Conservation (phyloP, 1,140 invertebrate species). For the Mactra quadrangularis region DNA sequence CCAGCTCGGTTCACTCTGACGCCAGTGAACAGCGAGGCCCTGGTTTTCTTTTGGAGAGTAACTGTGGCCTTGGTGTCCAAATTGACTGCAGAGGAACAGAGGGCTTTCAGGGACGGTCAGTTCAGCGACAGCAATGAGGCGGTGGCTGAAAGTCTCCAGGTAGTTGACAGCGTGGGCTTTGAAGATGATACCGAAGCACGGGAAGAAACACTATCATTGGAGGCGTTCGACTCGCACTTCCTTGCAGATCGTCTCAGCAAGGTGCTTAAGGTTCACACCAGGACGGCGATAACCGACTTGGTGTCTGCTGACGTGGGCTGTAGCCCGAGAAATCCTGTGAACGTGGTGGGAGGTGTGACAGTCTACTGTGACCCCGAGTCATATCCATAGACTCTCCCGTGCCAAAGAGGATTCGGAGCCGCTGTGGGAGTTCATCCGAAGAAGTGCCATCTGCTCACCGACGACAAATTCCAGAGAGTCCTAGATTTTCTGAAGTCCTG, state of each 20-base stretch:
- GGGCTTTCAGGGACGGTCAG: neutral
- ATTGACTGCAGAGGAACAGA: neutral
- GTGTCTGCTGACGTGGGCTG: neutral
- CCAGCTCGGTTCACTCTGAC: neutral
- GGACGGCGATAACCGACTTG: slow-evolving; percentile 6
- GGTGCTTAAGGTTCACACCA: slow-evolving; percentile 2
- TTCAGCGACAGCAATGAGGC: neutral
- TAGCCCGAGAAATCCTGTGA: neutral
- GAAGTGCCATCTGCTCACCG: slow-evolving; percentile 6
- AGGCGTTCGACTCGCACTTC: slow-evolving; percentile 26
- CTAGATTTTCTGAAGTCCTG: neutral
- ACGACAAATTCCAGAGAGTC: neutral
- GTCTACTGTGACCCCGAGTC: slow-evolving; percentile 23
- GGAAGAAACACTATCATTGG: neutral
- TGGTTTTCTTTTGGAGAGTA: slow-evolving; percentile 3
- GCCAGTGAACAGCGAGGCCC: slow-evolving; percentile 16
- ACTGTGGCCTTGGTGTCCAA: neutral
- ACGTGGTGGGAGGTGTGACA: slow-evolving; percentile 29
- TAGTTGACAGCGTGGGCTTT: slow-evolving; percentile 1
- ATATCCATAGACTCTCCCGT: neutral
- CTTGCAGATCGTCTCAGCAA: slow-evolving; percentile 10
- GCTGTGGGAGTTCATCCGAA: slow-evolving; percentile 28
- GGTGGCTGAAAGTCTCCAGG: neutral
- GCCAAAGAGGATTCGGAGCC: slow-evolving; percentile 5
- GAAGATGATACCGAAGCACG: neutral